phyloP scores from a whole-genome alignment of 2,888 invertebrate genomes.

The Ptychoptera albimana region DNA sequence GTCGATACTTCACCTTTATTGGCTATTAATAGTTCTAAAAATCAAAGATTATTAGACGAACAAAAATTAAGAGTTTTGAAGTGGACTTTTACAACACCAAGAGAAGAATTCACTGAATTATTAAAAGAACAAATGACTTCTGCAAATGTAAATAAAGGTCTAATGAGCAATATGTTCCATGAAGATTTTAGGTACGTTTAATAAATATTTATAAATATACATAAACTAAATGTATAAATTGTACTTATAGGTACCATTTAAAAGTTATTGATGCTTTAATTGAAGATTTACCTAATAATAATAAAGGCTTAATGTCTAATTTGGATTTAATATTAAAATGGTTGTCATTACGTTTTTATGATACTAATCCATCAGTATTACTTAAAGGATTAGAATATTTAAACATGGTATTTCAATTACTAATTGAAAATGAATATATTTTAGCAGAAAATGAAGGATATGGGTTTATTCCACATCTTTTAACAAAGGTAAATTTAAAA shows the following conservation, averaged over 20 bases:
- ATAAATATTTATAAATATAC: neutral
- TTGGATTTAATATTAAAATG: conserved; percentile 92
- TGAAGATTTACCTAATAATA: conserved; percentile 67
- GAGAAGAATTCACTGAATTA: conserved; percentile 87
- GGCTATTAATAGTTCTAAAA: conserved; percentile 71
- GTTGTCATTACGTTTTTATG: conserved; percentile 92
- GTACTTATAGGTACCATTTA: conserved; percentile 62
- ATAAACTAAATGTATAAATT: neutral
- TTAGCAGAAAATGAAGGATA: conserved; percentile 83
- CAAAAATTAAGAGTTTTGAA: conserved; percentile 81
- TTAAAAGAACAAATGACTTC: conserved; percentile 79
- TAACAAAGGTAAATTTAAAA: conserved; percentile 68
- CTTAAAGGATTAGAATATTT: conserved; percentile 91
- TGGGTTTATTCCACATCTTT: conserved; percentile 87
- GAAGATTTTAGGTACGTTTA: conserved; percentile 59
- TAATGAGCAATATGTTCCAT: conserved; percentile 88
- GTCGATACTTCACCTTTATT: conserved; percentile 65
- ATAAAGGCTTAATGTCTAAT: conserved; percentile 69
- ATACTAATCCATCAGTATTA: conserved; percentile 95
- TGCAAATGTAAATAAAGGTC: conserved; percentile 72
- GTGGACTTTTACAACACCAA: conserved; percentile 89
- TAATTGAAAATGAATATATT: conserved; percentile 67
- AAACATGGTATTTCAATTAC: conserved; percentile 60
- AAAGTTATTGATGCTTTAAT: conserved; percentile 85
- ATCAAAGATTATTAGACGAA: conserved; percentile 86